Base-by-base conservation (phyloP, 2,797 vertebrate species). In the Rhinatrema bivittatum region DNA sequence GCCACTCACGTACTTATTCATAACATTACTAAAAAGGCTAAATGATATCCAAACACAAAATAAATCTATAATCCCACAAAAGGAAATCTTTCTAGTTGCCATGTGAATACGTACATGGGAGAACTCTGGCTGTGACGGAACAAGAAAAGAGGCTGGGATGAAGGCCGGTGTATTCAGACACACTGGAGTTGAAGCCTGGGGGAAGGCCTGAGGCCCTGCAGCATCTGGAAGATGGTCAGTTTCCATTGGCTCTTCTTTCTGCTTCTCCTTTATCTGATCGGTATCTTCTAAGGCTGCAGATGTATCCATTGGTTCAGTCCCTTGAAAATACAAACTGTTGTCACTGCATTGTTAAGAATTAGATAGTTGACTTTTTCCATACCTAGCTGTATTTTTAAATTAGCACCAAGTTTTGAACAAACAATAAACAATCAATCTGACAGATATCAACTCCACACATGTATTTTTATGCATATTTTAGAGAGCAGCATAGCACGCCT, bases 81-180 rank as follows among this genome's bases (percentile, higher is more conserved):
- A 1, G 18, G 11, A 28, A 53, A 49, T 36, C 27, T 2, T 5
- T 28, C 32, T 17, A 20, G 16, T 39, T 25, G 36, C 3, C 5
- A 16, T 3, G 6, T 2, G 5, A 49, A 51, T 25, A 32, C 90
- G 48, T 72, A 98, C 95, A 13, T 97, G 92, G 50, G 95, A 99
- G 48, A 99, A 89, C 20, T 93, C 84, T 1, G 93, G 95, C 56
- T 93, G 94, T 7, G 91, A 88, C 4, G 93, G 94, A 18, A 90
- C 4, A 26, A 85, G 73, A 5, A 91, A 69, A 9, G 73, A 73
- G 16, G 86, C 84, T 13, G 84, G 49, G 20, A 54, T 65, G 44
- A 87, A 87, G 35, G 60, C 45, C 20, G 84, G 83, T 9, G 79
- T 65, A 40, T 70, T 87, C 62, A 86, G 89, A 34, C 87, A 90